These are phyloP conservation scores for Bubo bubo DNA, from an alignment of 2,113 vertebrate species.

Conservation along the genomic window DNA sequence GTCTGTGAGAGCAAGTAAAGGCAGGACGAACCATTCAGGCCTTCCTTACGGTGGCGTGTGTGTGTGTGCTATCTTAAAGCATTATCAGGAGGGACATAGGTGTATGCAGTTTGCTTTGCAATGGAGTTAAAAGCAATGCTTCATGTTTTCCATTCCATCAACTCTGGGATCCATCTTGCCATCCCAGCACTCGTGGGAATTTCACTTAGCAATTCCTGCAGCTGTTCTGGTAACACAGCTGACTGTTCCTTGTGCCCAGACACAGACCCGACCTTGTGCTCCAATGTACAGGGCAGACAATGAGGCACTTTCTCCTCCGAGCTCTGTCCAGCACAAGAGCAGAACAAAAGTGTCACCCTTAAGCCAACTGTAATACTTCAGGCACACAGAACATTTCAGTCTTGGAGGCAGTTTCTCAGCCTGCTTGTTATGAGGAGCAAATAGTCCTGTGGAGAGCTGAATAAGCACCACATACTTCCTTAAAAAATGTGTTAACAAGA, in stretches of 20 bases:
- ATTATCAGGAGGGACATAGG: neutral
- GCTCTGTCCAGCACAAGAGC: neutral
- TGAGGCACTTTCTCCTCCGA: neutral
- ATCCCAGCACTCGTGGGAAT: rapidly evolving
- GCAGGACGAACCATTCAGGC: neutral
- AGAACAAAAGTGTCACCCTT: neutral
- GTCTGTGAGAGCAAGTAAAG: neutral
- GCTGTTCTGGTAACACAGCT: neutral
- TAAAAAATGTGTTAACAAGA: neutral
- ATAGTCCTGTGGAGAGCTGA: neutral
- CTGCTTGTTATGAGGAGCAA: neutral
- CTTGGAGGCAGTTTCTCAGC: neutral
- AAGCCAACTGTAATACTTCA: neutral
- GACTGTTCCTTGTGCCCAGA: rapidly evolving
- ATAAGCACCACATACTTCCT: neutral
- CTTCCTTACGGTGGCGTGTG: neutral
- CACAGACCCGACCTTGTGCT: neutral
- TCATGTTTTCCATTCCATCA: neutral
- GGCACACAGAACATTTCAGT: neutral
- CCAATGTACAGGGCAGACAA: rapidly evolving
- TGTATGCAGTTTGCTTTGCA: neutral
- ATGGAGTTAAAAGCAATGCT: neutral
- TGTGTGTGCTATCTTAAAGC: neutral
- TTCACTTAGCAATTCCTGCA: neutral
- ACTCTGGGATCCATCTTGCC: neutral